Conservation (phyloP, 2,888 invertebrate species). For the Microchrysa polita region DNA sequence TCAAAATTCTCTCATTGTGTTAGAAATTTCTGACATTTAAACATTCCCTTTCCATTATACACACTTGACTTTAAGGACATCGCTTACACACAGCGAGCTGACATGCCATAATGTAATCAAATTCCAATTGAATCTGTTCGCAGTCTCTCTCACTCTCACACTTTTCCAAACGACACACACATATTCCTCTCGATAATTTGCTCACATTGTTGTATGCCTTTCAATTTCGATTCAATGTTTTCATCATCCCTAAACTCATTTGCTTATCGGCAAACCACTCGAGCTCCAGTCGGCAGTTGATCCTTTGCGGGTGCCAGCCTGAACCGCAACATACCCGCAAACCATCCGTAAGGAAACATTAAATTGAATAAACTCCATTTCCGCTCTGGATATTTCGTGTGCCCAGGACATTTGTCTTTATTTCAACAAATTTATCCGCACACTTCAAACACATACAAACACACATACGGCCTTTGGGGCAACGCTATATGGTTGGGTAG, state of each 20-base stretch:
- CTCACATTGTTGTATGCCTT: background rate
- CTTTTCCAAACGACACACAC: no score
- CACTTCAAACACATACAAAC: no score
- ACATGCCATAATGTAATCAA: background rate
- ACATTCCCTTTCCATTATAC: no score
- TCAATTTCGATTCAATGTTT: background rate
- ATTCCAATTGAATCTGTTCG: background rate
- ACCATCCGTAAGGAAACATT: slow-evolving; percentile 40
- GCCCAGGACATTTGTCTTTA: slow-evolving; percentile 35
- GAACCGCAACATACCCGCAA: slow-evolving; percentile 29
- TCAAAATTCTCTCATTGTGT: no score
- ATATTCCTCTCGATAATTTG: background rate
- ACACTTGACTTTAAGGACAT: no score
- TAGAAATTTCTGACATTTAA: no score
- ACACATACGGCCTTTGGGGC: no score
- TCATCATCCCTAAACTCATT: slow-evolving; percentile 25
- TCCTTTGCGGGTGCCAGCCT: slow-evolving; percentile 7
- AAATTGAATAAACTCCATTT: slow-evolving; percentile 41
- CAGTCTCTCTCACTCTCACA: background rate
- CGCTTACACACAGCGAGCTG: no score
- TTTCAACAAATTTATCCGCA: slow-evolving; percentile 37
- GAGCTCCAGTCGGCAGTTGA: slow-evolving; percentile 9
- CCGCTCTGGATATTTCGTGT: background rate
- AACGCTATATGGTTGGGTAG: no score
- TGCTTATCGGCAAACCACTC: background rate